A percentile compares a stretch with the other conserved stretches of the same genome.
Conservation (phyloP, 1,140 invertebrate species). For the Eumaeus atala region DNA sequence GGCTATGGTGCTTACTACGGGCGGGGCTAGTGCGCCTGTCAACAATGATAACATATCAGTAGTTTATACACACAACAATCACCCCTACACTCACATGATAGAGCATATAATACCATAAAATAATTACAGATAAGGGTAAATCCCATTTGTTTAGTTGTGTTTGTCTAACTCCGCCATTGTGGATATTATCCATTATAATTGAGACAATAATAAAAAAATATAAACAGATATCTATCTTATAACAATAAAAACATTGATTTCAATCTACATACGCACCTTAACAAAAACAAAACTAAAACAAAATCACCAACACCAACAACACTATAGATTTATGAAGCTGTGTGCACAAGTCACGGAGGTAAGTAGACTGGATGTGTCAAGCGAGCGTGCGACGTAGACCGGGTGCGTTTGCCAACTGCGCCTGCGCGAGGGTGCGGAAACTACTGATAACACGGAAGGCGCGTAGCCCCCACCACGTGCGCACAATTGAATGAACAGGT, state of each 20-base stretch:
- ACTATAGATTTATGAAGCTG: no score
- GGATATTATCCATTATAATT: background rate
- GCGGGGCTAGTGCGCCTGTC: slow-evolving; percentile 65
- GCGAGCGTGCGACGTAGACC: slow-evolving; percentile 55
- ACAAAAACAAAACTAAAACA: no score
- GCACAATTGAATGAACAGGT: slow-evolving; percentile 55
- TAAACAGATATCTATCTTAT: no score
- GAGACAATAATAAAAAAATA: no score
- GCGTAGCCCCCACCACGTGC: slow-evolving; percentile 59
- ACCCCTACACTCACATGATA: slow-evolving; percentile 12
- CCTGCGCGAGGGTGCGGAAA: slow-evolving; percentile 62
- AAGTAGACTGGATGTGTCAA: slow-evolving; percentile 51
- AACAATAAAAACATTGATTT: no score
- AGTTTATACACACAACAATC: slow-evolving; percentile 1
- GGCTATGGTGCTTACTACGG: slow-evolving; percentile 62
- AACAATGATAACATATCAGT: slow-evolving; percentile 62
- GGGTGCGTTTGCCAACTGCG: slow-evolving; percentile 68
- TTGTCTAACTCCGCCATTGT: background rate
- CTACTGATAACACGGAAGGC: slow-evolving; percentile 70
- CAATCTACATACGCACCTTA: no score
- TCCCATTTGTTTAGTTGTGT: slow-evolving; percentile 31
- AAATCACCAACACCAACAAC: no score
- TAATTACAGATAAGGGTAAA: slow-evolving; percentile 29
- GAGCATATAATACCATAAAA: slow-evolving; percentile 10
- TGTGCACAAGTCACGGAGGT: background rate